Evolutionary conservation across 2,113 vertebrate genomes (phyloP), one percentile per base, ranked within the genome.

Genomic region (Zeus faber): DNA sequence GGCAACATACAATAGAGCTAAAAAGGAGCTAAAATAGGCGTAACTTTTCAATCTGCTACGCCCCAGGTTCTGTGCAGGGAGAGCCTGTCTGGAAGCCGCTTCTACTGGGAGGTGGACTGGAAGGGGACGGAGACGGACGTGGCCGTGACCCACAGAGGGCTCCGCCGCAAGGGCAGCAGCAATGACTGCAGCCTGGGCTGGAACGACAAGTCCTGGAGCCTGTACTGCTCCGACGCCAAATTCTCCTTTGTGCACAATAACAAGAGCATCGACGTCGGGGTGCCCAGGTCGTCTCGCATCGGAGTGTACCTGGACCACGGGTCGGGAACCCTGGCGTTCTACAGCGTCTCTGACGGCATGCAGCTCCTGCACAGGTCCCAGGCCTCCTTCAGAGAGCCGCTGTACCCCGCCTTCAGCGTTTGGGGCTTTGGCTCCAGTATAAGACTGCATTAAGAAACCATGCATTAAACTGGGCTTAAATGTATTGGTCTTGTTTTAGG

Each of bases 121-220:
- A 81, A 35, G 0, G 91, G 91, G 9, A 83, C 85, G 2, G 92
- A 91, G 13, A 20, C 83, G 40, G 91, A 92, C 2, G 49, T 94
- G 2, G 91, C 88, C 0, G 70, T 92, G 21, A 85, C 59, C 0
- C 89, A 87, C 81, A 91, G 79, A 64, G 90, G 89, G 33, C 87
- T 91, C 16, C 76, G 74, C 20, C 80, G 90, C 20, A 89, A 89
- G 67, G 90, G 89, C 7, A 87, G 77, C 5, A 78, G 80, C 33
- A 92, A 91, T 2, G 89, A 87, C 16, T 74, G 90, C 64, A 91
- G 89, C 64, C 91, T 93, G 46, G 91, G 76, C 0, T 89, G 89
- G 65, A 94, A 92, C 4, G 79, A 88, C 61, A 91, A 86, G 79
- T 95, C 92, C 45, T 93, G 92, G 91, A 91, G 89, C 68, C 75